Evolutionary conservation across 2,113 vertebrate genomes (phyloP), one percentile per base, ranked within the genome.

Genomic region (Excalfactoria chinensis): DNA sequence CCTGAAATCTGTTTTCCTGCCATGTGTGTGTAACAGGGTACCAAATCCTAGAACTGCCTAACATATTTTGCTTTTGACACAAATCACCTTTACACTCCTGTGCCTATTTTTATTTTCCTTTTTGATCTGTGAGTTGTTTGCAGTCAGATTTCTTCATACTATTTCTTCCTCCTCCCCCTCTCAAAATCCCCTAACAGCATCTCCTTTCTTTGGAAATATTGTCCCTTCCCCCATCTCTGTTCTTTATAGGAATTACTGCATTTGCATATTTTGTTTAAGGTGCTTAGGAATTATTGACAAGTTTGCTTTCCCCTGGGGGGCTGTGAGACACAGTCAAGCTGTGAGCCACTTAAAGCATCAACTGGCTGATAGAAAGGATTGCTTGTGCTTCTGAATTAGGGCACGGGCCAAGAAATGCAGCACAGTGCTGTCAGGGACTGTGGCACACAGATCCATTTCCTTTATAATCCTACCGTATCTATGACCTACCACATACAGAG

Each of bases 241-340:
- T 75, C 51, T 81, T 74, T 28, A 71, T 46, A 91, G 84, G 62
- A 89, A 95, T 93, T 87, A 46, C 68, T 83, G 70, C 73, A 84
- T 88, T 93, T 84, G 60, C 58, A 85, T 92, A 90, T 88, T 93
- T 95, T 68, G 56, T 91, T 92, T 95, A 91, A 95, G 90, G 81
- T 95, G 77, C 86, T 96, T 95, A 93, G 85, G 70, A 90, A 71
- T 92, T 92, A 93, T 96, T 93, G 94, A 96, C 95, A 96, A 94
- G 69, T 86, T 78, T 96, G 70, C 83, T 84, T 94, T 96, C 71
- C 87, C 93, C 90, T 71, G 68, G 70, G 72, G 80, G 77, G 25
- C 88, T 94, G 66, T 28, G 46, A 4, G 67, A 90, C 69, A 79
- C 66, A 92, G 64, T 91, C 58, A 81, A 89, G 79, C 84, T 96